A percentile compares a stretch with the other conserved stretches of the same genome.
Evolutionary conservation across 2,113 vertebrate species (phyloP).

Genomic region (Cryptoleucopteryx plumbea): DNA sequence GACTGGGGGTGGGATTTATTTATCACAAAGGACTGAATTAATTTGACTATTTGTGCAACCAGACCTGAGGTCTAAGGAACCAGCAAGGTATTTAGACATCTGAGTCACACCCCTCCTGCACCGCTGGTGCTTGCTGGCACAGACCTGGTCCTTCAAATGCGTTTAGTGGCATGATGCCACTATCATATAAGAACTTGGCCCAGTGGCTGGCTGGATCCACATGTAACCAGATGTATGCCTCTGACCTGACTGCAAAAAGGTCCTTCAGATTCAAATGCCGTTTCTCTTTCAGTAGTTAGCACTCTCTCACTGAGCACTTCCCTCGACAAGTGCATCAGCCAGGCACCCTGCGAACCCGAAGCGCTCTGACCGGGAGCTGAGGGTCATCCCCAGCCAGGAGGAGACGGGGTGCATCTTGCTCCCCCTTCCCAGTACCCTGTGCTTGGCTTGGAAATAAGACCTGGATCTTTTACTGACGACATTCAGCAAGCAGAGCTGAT

Average conservation of each 20-base stretch:
- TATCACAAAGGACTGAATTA: neutral
- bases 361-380: neutral
- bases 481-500: neutral
- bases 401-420: neutral
- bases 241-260: neutral
- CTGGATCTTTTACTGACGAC: neutral
- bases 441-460: neutral
- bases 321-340: neutral
- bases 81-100: neutral
- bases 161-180: neutral
- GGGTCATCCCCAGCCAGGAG: neutral
- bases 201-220: neutral
- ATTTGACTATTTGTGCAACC: neutral
- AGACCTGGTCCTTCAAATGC: neutral
- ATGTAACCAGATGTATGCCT: neutral
- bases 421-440: neutral
- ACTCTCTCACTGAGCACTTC: neutral
- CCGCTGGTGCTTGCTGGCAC: neutral
- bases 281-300: neutral
- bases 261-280: neutral
- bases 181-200: fast-evolving
- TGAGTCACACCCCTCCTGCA: neutral
- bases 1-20: neutral
- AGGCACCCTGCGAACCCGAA: neutral
- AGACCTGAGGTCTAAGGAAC: neutral